Evolutionary conservation across 2,797 vertebrate genomes (phyloP).

Genomic region (Danio choprae): DNA sequence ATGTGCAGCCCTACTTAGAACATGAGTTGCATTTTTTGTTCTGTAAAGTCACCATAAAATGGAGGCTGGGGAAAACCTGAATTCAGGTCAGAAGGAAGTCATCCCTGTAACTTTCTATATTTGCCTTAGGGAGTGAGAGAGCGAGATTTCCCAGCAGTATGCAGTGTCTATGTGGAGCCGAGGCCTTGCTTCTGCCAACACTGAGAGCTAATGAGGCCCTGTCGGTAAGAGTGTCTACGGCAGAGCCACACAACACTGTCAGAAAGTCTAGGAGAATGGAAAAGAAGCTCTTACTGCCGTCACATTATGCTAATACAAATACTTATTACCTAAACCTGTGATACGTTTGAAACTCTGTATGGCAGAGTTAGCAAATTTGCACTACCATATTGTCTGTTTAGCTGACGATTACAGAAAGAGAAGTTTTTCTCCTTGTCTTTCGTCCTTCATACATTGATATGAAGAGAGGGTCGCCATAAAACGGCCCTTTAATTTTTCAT

Average conservation of each 20-base stretch:
- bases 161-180: constrained; percentile 35
- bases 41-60: constrained; percentile 32
- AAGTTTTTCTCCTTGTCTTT: constrained; percentile 60
- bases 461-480: constrained; percentile 72
- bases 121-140: constrained; percentile 58
- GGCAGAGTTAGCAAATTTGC: background rate
- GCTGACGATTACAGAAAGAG: constrained; percentile 45
- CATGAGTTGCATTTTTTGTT: constrained; percentile 25
- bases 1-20: constrained; percentile 21
- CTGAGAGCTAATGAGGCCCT: constrained; percentile 59
- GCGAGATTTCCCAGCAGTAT: constrained; percentile 53
- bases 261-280: constrained; percentile 49
- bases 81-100: constrained; percentile 40
- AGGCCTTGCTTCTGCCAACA: constrained; percentile 18
- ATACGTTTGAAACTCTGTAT: constrained; percentile 35
- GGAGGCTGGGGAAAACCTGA: constrained; percentile 28
- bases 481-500: constrained; percentile 75
- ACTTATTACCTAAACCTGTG: constrained; percentile 47
- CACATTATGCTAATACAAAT: constrained; percentile 57
- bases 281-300: constrained; percentile 48
- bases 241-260: constrained; percentile 47
- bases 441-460: constrained; percentile 70
- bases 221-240: constrained; percentile 47
- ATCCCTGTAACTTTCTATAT: constrained; percentile 51
- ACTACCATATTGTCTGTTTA: constrained; percentile 24